phyloP scores from a whole-genome alignment of 2,113 vertebrate species.

The Saccopteryx leptura region DNA sequence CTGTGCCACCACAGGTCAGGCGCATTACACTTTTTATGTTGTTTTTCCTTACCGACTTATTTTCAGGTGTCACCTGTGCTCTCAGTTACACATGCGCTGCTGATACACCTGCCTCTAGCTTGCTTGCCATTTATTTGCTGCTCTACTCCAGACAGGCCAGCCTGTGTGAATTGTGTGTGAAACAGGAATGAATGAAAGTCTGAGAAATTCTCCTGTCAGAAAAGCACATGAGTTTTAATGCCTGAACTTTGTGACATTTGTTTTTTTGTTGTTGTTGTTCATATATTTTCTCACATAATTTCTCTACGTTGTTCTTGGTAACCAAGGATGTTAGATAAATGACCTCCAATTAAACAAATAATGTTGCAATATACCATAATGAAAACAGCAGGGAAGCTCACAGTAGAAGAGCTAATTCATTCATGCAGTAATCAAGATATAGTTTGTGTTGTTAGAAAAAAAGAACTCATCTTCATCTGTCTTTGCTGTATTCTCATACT shows the following conservation, averaged over 20 bases:
- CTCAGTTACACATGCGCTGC: not conserved
- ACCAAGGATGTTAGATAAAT: not conserved
- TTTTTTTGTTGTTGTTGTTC: conserved; percentile 35
- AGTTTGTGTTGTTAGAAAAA: not conserved
- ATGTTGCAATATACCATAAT: not conserved
- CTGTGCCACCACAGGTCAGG: too few relatives aligned
- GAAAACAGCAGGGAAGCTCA: not conserved
- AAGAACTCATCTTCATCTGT: not conserved
- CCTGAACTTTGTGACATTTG: not conserved
- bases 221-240: not conserved
- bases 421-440: not conserved
- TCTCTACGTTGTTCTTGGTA: not conserved
- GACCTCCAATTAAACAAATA: conserved; percentile 8
- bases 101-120: not conserved
- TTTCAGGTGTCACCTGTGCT: not conserved
- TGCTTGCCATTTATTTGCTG: not conserved
- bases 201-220: not conserved
- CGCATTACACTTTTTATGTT: too few relatives aligned
- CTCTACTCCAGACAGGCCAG: not conserved
- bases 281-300: conserved; percentile 1
- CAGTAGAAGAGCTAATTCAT: not conserved
- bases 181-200: not conserved
- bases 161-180: not conserved
- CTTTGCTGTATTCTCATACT: not conserved
- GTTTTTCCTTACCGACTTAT: not conserved